Conservation (phyloP, 2,113 vertebrate genomes). For the Promerops cafer region DNA sequence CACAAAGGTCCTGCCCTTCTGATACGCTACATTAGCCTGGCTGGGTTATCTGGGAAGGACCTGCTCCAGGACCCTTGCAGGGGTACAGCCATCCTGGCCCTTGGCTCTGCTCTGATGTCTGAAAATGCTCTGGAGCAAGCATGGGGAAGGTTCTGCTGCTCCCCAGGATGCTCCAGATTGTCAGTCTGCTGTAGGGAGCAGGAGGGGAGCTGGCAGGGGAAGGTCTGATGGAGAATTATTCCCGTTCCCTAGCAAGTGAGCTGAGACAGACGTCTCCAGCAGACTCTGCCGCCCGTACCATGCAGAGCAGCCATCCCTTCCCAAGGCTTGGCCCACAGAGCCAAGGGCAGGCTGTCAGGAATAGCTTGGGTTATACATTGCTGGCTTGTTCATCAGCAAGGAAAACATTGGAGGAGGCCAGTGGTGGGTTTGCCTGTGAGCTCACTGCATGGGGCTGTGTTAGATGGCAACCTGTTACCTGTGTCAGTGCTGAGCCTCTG, state of each 20-base stretch:
- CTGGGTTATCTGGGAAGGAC: neutral
- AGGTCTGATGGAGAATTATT: neutral
- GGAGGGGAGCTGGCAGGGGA: neutral
- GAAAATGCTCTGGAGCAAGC: neutral
- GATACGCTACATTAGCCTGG: fast-evolving
- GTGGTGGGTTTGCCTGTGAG: neutral
- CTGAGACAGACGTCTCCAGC: neutral
- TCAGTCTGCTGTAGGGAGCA: neutral
- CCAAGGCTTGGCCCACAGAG: neutral
- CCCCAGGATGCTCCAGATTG: neutral
- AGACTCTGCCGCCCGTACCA: neutral
- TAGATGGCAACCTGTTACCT: neutral
- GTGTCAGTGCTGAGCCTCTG: neutral
- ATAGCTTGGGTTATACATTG: neutral
- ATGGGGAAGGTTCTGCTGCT: neutral
- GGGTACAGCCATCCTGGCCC: neutral
- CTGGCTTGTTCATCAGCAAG: neutral
- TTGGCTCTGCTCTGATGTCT: neutral
- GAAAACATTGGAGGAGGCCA: neutral
- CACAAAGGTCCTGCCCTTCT: neutral
- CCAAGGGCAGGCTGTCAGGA: neutral
- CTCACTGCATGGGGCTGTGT: neutral
- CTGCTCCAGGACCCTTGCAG: neutral
- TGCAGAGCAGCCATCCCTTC: neutral
- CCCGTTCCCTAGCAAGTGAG: neutral